Percentiles rank a stretch among this genome's conserved stretches.
Conservation (phyloP, 2,113 vertebrate species). For the Alosa alosa region DNA sequence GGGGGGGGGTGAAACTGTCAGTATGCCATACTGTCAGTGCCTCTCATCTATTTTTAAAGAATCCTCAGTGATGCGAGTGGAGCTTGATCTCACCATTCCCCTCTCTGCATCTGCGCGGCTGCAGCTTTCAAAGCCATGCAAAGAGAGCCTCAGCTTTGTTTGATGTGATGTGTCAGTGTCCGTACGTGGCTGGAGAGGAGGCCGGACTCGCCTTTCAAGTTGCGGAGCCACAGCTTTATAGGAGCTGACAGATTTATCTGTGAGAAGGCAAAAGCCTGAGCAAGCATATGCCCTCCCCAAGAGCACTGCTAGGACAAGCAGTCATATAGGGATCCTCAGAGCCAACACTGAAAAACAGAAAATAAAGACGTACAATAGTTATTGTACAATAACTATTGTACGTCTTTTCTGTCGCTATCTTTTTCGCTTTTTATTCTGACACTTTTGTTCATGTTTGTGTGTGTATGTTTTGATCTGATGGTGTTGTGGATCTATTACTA, state of each 20-base stretch:
- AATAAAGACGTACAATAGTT: too few relatives aligned
- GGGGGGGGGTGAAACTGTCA: constrained; percentile 26
- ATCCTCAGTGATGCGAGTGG: constrained; percentile 40
- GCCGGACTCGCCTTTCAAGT: neutral
- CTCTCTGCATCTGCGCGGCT: constrained; percentile 32
- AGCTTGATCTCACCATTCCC: constrained; percentile 43
- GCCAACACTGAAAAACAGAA: neutral
- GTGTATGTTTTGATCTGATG: neutral
- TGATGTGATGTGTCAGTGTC: constrained; percentile 42
- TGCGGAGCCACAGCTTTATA: neutral
- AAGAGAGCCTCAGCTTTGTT: constrained; percentile 31
- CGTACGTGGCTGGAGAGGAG: constrained; percentile 19
- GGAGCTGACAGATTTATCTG: neutral
- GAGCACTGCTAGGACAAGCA: neutral
- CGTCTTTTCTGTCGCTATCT: too few relatives aligned
- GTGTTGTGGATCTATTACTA: neutral
- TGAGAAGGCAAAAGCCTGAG: constrained; percentile 26
- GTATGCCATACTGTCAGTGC: constrained; percentile 29
- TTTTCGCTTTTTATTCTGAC: neutral
- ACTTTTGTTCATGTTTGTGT: neutral
- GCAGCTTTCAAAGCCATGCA: constrained; percentile 36
- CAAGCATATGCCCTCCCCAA: neutral
- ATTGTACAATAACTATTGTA: too few relatives aligned
- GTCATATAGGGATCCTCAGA: neutral
- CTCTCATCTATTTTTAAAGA: constrained; percentile 45